Conservation (phyloP, 1,140 invertebrate species). For the Pseudomyrmex cubaensis region DNA sequence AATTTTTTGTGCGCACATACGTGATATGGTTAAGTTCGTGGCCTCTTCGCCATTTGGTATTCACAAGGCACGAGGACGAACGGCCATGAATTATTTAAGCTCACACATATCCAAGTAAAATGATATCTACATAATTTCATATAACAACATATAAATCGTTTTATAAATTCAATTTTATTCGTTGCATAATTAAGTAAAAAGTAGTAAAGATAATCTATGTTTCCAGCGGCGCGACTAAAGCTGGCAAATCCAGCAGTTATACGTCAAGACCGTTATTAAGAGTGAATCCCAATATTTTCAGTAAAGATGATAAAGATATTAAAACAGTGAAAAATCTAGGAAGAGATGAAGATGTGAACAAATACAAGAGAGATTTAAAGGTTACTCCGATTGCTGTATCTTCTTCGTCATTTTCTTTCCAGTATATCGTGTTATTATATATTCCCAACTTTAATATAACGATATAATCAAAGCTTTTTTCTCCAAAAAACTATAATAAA, state of each 20-base stretch:
- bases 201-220: not conserved
- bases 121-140: not conserved
- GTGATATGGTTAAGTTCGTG: conserved; percentile 42
- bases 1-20: conserved; percentile 26
- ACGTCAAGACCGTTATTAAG: not conserved
- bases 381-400: conserved; percentile 12
- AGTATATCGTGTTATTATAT: not conserved
- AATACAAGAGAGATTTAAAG: conserved; percentile 36
- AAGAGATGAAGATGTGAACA: not conserved
- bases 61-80: not conserved
- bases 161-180: not conserved
- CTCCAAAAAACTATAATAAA: not conserved
- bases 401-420: conserved; percentile 32
- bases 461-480: not conserved
- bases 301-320: not conserved
- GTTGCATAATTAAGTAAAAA: not conserved
- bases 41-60: conserved; percentile 19
- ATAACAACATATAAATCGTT: not conserved
- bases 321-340: not conserved
- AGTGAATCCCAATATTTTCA: conserved; percentile 1
- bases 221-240: conserved; percentile 18
- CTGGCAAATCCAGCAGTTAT: conserved; percentile 7
- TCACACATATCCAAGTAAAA: conserved; percentile 28
- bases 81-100: conserved; percentile 8
- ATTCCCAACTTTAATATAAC: not conserved